A percentile compares a stretch with the other conserved stretches of the same genome.
Evolutionary conservation across 2,888 invertebrate genomes (phyloP).

Genomic region (Drosophila lacicola): DNA sequence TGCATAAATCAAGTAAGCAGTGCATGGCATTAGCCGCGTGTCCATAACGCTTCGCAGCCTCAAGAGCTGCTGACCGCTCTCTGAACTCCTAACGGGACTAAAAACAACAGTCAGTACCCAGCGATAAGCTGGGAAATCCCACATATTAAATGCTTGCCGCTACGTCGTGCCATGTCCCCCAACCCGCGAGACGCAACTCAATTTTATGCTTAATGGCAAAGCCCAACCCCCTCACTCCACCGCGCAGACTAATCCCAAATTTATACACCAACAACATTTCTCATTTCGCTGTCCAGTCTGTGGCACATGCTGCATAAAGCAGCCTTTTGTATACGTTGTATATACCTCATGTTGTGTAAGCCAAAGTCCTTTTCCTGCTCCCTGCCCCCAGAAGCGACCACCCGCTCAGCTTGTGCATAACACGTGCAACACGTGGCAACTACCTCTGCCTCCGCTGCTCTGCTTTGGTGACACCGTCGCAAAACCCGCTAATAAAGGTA

Average conservation of each 20-base stretch:
- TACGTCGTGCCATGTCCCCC: conserved; percentile 14
- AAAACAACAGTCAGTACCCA: conserved; percentile 31
- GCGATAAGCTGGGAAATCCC: conserved; percentile 54
- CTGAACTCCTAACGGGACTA: conserved; percentile 17
- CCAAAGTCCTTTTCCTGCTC: conserved; percentile 12
- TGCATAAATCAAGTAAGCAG: conserved; percentile 41
- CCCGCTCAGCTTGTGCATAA: conserved; percentile 47
- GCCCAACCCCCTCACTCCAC: not conserved
- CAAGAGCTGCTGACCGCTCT: conserved; percentile 32
- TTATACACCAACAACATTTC: conserved; percentile 33
- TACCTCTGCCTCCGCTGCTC: conserved; percentile 3
- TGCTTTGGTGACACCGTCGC: conserved; percentile 3
- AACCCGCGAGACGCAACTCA: conserved; percentile 46
- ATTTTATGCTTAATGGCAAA: conserved; percentile 61
- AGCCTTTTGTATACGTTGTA: conserved; percentile 25
- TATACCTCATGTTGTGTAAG: conserved; percentile 37
- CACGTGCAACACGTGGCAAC: conserved; percentile 69
- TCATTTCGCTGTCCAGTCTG: conserved; percentile 29
- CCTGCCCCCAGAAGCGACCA: not conserved
- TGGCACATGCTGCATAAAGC: conserved; percentile 29
- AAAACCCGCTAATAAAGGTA: conserved; percentile 74
- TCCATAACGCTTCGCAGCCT: conserved; percentile 27
- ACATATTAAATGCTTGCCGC: conserved; percentile 65
- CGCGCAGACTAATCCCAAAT: conserved; percentile 52
- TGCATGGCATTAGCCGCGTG: conserved; percentile 29